These are phyloP conservation scores for Drosophila melanosoma DNA, from an alignment of 2,888 invertebrate species.

Conservation along the genomic window DNA sequence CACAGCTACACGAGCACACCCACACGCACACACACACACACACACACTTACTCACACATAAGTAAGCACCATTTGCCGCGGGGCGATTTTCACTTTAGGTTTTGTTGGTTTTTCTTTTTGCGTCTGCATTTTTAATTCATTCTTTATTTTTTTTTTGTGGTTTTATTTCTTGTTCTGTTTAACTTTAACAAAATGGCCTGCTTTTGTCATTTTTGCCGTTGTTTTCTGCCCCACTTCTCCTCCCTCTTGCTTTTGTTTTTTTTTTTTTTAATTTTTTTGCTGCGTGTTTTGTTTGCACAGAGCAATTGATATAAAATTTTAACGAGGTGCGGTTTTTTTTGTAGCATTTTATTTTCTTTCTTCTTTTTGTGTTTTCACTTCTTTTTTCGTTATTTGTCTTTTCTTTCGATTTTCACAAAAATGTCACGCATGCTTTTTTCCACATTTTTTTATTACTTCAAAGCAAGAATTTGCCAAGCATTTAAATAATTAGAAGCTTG, in stretches of 20 bases:
- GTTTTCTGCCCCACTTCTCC: conserved; percentile 27
- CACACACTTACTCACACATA: not conserved
- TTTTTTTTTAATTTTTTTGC: conserved; percentile 10
- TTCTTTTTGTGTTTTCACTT: conserved; percentile 17
- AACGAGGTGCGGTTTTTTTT: conserved; percentile 69
- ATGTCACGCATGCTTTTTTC: conserved; percentile 53
- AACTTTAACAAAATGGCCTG: conserved; percentile 43
- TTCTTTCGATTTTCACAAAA: conserved; percentile 37
- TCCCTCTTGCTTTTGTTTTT: conserved; percentile 10
- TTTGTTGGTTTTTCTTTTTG: conserved; percentile 9
- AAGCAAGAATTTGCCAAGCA: conserved; percentile 1
- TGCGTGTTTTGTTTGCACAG: conserved; percentile 44
- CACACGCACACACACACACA: not conserved
- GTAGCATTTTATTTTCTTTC: conserved; percentile 8
- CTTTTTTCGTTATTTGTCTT: conserved; percentile 23
- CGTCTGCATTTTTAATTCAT: conserved; percentile 65
- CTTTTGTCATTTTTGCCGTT: conserved; percentile 23
- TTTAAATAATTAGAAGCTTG: conserved; percentile 14
- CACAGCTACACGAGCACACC: no score
- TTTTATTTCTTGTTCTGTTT: conserved; percentile 42
- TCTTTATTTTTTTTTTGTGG: conserved; percentile 18
- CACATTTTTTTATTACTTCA: conserved; percentile 26
- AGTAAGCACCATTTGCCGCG: conserved; percentile 9
- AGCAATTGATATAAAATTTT: conserved; percentile 71
- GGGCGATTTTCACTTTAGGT: conserved; percentile 16